phyloP scores from a whole-genome alignment of 2,113 vertebrate genomes.

The Burhinus bistriatus region DNA sequence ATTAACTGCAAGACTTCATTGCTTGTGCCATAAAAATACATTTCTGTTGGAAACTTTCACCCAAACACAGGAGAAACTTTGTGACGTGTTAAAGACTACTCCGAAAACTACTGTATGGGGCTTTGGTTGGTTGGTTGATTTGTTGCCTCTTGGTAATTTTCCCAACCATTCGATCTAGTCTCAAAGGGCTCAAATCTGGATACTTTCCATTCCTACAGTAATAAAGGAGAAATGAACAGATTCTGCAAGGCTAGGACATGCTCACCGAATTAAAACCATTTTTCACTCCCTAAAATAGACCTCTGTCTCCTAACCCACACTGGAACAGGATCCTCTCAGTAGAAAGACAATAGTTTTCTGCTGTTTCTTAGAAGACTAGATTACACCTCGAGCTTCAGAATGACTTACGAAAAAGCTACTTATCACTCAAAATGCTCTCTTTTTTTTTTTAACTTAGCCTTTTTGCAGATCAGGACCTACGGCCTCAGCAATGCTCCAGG shows the following conservation, averaged over 20 bases:
- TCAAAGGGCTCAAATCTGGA: neutral
- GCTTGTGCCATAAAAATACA: neutral
- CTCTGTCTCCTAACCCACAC: neutral
- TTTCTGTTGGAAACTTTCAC: neutral
- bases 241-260: neutral
- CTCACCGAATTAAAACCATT: slow-evolving; percentile 3
- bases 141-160: neutral
- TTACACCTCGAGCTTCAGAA: neutral
- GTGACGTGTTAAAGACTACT: neutral
- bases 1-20: neutral
- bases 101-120: neutral
- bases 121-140: neutral
- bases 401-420: neutral
- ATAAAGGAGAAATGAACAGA: neutral
- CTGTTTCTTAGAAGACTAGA: neutral
- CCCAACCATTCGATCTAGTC: neutral
- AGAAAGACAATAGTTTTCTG: neutral
- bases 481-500: neutral
- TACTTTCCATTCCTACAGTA: neutral
- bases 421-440: neutral
- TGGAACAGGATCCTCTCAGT: neutral
- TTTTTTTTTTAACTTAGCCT: neutral
- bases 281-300: neutral
- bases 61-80: neutral
- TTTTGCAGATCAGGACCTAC: neutral